Evolutionary conservation across 2,888 invertebrate species (phyloP), one percentile per base, ranked within the genome.

Genomic region (Lutraria lutraria): DNA sequence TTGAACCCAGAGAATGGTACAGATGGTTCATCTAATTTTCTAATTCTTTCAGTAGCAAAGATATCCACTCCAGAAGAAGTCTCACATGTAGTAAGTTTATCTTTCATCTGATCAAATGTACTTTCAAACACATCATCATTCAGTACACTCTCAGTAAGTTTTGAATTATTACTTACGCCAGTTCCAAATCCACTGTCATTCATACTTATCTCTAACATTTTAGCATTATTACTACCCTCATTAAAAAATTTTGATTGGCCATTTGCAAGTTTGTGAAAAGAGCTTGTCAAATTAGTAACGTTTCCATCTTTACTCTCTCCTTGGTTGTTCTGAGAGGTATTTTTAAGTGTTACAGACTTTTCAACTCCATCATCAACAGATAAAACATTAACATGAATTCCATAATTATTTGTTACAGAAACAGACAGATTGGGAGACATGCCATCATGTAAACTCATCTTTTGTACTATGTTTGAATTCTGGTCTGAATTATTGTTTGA

Each of bases 151-250:
- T 89, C 86, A n/a, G 90, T 90, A 29, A 93, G 81, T n/a, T 56
- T 52, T 0, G 93, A 84, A 68, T 80, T 80, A 79, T 87, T 93
- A 29, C 93, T 93, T 21, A 91, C 90, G 56, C 94, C 93, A 86
- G 93, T 93, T 60, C 90, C 85, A 87, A 76, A 76, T 76, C 76
- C 76, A 76, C 76, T 76, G 76, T 76, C 76, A 34, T 76, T 76
- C 34, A 76, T 76, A 19, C 15, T 76, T 12, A 25, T 34, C 15
- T 76, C 76, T 13, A 34, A 25, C 31, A 76, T 16, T 76, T 76
- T 68, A 25, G 25, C 25, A 68, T 68, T 68, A 25, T n/a, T 25
- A 68, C 25, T 68, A 25, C 3, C 3, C 3, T 56, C 19, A 56
- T 8, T 25, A 6, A n/a, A 25, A 8, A 8, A 25, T 25, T 68